Conservation (phyloP, 2,888 invertebrate species). For the Quadroppia sp. region DNA sequence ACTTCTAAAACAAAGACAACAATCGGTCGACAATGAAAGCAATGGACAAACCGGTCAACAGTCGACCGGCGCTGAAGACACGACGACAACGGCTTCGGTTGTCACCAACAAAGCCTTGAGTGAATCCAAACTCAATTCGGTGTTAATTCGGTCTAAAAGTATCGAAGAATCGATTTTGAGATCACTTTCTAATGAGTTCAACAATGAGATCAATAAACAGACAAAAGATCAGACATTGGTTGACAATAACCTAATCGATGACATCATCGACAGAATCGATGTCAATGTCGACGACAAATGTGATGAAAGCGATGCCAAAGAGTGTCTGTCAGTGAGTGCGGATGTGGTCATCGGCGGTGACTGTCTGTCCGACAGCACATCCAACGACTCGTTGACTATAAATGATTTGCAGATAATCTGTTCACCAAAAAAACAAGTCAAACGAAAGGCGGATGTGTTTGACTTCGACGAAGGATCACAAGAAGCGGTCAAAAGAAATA, state of each 20-base stretch:
- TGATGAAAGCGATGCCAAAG: not conserved
- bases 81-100: not conserved
- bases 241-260: constrained; percentile 1
- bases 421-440: not conserved
- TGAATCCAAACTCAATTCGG: constrained; percentile 11
- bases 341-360: not conserved
- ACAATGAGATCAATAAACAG: not conserved
- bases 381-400: not conserved
- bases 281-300: not conserved
- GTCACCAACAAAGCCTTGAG: too few species aligned
- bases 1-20: constrained; percentile 4
- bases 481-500: not conserved
- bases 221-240: not conserved
- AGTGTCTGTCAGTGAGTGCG: not conserved
- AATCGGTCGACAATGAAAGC: not conserved
- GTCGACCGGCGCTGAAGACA: not conserved
- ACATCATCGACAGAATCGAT: constrained; percentile 9
- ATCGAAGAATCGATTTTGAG: constrained; percentile 26
- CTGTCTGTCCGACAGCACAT: not conserved
- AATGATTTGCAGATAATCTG: constrained; percentile 2
- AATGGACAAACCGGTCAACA: not conserved
- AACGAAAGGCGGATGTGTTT: constrained; percentile 29
- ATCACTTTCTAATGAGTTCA: constrained; percentile 18
- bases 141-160: constrained; percentile 7
- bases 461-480: constrained; percentile 1